These are phyloP conservation scores for Elgaria multicarinata DNA, from an alignment of 2,113 vertebrate genomes.

Conservation along the genomic window DNA sequence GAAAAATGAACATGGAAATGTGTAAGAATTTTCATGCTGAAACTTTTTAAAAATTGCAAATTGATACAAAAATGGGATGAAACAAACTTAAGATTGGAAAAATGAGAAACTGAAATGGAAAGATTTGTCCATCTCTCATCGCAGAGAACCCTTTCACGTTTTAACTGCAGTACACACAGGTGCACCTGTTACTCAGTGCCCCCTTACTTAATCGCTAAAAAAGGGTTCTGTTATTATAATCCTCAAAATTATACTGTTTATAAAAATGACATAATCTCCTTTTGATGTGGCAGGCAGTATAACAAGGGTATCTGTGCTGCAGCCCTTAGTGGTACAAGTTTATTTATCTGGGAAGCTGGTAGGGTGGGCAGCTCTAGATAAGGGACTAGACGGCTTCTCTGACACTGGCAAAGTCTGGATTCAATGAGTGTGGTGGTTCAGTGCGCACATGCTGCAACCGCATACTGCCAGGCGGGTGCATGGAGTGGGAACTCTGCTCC, in stretches of 20 bases:
- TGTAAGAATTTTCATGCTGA: not conserved
- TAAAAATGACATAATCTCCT: too few species aligned
- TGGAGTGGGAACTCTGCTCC: not conserved
- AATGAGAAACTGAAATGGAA: too few species aligned
- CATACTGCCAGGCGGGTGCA: not conserved
- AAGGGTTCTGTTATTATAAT: too few species aligned
- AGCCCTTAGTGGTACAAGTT: too few species aligned
- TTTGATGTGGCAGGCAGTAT: too few species aligned
- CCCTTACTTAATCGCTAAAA: too few species aligned
- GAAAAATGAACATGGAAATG: too few species aligned
- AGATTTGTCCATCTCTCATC: not conserved
- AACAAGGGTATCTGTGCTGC: too few species aligned
- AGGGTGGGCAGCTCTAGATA: not conserved
- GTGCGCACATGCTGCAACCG: not conserved
- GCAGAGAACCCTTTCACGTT: not conserved
- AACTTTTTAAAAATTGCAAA: not conserved
- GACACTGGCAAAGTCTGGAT: fast-evolving
- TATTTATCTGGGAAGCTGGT: too few species aligned
- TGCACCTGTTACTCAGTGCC: not conserved
- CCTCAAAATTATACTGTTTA: too few species aligned
- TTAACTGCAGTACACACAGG: not conserved
- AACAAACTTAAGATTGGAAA: too few species aligned
- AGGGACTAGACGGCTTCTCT: not conserved
- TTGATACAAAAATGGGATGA: too few species aligned
- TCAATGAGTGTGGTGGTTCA: not conserved